phyloP scores from a whole-genome alignment of 2,797 vertebrate species.

The Fistularia tabacaria region DNA sequence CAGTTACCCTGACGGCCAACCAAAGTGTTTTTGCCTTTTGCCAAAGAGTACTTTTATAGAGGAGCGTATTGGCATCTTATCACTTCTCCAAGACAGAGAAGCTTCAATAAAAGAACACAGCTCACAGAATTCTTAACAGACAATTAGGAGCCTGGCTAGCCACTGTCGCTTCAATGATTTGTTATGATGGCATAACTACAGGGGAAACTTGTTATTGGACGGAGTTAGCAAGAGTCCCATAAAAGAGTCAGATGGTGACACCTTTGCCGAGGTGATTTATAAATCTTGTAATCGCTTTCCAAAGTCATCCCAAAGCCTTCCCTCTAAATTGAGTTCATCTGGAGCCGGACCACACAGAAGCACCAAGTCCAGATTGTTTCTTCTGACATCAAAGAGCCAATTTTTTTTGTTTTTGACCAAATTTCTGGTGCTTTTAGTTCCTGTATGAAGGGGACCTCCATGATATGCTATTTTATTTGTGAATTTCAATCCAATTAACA shows the following conservation, averaged over 20 bases:
- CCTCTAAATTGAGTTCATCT: conserved; percentile 76
- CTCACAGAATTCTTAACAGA: conserved; percentile 76
- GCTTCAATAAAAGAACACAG: conserved; percentile 75
- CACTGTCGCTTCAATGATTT: conserved; percentile 72
- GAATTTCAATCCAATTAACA: conserved; percentile 69
- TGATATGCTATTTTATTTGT: conserved; percentile 64
- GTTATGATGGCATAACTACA: conserved; percentile 78
- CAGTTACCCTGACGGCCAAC: conserved; percentile 73
- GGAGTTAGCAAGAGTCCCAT: conserved; percentile 72
- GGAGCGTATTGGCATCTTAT: conserved; percentile 75
- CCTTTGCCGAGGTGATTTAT: conserved; percentile 74
- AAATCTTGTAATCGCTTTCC: conserved; percentile 73
- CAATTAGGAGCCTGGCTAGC: conserved; percentile 75
- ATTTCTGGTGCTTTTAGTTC: conserved; percentile 68
- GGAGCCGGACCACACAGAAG: conserved; percentile 68
- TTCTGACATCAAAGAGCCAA: conserved; percentile 72
- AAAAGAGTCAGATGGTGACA: conserved; percentile 79
- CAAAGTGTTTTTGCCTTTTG: conserved; percentile 76
- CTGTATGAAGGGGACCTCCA: conserved; percentile 56
- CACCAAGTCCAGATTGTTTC: conserved; percentile 70
- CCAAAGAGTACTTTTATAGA: conserved; percentile 79
- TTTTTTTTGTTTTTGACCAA: conserved; percentile 72
- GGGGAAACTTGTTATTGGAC: conserved; percentile 79
- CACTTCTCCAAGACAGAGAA: conserved; percentile 74
- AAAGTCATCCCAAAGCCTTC: conserved; percentile 74